phyloP scores from a whole-genome alignment of 2,113 vertebrate genomes.

The Acanthochromis polyacanthus region DNA sequence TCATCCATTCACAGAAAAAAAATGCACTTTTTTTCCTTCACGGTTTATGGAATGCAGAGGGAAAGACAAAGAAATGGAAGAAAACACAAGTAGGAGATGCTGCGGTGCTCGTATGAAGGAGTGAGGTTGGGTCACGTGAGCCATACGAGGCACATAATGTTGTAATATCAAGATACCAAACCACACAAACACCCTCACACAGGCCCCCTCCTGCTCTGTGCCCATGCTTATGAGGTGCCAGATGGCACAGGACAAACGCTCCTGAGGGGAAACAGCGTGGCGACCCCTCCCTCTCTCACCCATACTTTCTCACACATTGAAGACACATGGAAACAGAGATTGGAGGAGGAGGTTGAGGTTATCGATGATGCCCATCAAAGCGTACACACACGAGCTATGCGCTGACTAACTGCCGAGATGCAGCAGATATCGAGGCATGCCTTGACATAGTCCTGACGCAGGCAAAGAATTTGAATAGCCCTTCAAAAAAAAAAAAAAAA shows the following conservation, averaged over 20 bases:
- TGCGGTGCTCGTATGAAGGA: slow-evolving; percentile 7
- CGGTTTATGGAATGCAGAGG: not conserved
- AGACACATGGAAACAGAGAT: slow-evolving; percentile 66
- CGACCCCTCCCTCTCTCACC: slow-evolving; percentile 74
- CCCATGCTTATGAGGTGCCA: slow-evolving; percentile 79
- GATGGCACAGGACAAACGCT: slow-evolving; percentile 84
- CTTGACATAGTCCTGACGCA: slow-evolving; percentile 62
- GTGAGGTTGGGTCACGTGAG: not conserved
- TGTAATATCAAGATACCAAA: slow-evolving; percentile 49
- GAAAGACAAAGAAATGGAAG: slow-evolving; percentile 3
- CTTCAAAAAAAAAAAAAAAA: slow-evolving; percentile 49
- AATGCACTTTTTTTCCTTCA: slow-evolving; percentile 22
- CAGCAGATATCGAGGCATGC: slow-evolving; percentile 67
- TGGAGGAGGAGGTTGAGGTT: slow-evolving; percentile 34
- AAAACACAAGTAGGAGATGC: slow-evolving; percentile 16
- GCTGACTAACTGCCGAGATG: slow-evolving; percentile 57
- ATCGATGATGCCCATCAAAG: slow-evolving; percentile 73
- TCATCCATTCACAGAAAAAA: not conserved
- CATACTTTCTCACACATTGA: slow-evolving; percentile 81
- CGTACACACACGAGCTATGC: slow-evolving; percentile 37
- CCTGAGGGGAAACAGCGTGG: slow-evolving; percentile 74
- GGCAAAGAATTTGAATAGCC: slow-evolving; percentile 73
- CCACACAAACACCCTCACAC: slow-evolving; percentile 10
- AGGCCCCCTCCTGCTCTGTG: slow-evolving; percentile 64
- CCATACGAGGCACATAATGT: slow-evolving; percentile 36